These are phyloP conservation scores for Manacus vitellinus DNA, from an alignment of 2,113 vertebrate genomes.

Conservation along the genomic window DNA sequence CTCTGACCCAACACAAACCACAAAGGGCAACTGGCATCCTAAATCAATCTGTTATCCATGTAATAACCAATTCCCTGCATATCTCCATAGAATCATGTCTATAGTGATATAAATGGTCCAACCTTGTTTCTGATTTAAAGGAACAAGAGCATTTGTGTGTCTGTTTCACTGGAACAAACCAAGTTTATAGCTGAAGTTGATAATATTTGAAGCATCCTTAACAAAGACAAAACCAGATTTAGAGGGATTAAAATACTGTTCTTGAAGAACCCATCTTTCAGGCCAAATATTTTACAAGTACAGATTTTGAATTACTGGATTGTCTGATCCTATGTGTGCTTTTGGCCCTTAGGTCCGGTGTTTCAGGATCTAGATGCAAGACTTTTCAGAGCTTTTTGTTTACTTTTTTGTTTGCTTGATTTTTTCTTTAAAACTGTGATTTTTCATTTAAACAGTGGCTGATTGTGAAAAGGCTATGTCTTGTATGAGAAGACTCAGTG, in stretches of 20 bases:
- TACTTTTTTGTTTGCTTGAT: not conserved
- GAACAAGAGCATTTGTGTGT: not conserved
- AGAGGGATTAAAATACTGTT: not conserved
- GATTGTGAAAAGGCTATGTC: not conserved
- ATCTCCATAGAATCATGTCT: not conserved
- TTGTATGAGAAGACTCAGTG: not conserved
- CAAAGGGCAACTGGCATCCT: not conserved
- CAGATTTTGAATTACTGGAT: not conserved
- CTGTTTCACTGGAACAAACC: not conserved
- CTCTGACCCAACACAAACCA: not conserved
- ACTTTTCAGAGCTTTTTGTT: not conserved
- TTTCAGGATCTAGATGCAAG: not conserved
- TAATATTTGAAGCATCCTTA: not conserved
- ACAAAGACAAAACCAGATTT: not conserved
- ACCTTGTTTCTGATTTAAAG: not conserved
- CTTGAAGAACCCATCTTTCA: not conserved
- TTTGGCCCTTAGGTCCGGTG: not conserved
- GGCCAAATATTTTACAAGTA: not conserved
- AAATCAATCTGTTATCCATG: not conserved
- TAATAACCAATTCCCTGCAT: not conserved
- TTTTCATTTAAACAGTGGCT: not conserved
- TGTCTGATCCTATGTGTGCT: not conserved
- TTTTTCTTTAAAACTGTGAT: not conserved
- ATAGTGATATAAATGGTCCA: not conserved
- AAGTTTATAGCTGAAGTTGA: not conserved